Evolutionary conservation across 2,888 invertebrate genomes (phyloP).

Genomic region (Antheraea yamamai): DNA sequence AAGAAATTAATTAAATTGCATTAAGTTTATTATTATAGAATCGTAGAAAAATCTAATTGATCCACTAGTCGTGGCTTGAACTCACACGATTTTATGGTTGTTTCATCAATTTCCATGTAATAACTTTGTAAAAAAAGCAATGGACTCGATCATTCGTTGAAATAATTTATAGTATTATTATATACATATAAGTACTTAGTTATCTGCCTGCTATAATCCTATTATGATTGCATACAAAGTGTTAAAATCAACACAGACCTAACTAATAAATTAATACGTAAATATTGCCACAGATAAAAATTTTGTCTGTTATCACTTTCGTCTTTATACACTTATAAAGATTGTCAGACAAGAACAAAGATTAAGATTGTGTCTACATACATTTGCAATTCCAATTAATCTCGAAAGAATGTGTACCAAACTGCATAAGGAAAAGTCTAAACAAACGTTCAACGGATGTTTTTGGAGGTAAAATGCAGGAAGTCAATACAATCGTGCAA

Average conservation of each 20-base stretch:
- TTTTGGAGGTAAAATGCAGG: neutral
- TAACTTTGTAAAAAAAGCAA: conserved; percentile 13
- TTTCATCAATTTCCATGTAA: conserved; percentile 8
- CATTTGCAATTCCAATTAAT: neutral
- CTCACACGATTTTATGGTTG: conserved; percentile 9
- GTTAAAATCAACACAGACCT: neutral
- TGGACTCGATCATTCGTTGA: conserved; percentile 13
- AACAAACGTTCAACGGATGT: neutral
- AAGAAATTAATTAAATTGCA: neutral
- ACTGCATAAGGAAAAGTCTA: neutral
- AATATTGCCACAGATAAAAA: neutral
- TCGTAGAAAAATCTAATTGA: neutral
- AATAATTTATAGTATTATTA: neutral
- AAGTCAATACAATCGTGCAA: neutral
- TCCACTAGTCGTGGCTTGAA: conserved; percentile 1
- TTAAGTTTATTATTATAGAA: neutral
- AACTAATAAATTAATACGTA: neutral
- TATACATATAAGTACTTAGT: conserved; percentile 10
- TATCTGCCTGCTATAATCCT: neutral
- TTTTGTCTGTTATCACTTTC: neutral
- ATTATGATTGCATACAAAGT: neutral
- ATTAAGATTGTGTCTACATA: neutral
- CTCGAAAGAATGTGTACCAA: neutral
- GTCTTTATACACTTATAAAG: too few species aligned
- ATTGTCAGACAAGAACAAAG: too few species aligned